Conservation (phyloP, 35 echinoderm and acorn worm species). For the Ophioderma brevispina region DNA sequence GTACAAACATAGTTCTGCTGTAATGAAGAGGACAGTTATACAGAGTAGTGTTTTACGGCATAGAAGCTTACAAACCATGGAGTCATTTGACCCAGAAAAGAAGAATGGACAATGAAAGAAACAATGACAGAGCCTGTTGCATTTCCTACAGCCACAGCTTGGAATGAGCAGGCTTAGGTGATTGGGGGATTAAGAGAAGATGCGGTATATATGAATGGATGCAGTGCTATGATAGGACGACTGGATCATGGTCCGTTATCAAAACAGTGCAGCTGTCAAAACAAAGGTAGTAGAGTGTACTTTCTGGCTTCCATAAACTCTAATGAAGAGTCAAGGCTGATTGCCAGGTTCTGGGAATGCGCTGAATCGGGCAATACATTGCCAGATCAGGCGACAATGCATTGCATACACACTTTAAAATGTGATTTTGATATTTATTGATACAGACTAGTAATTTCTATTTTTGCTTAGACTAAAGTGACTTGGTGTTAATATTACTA, state of each 20-base stretch:
- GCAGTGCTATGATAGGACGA: slow-evolving; percentile 59
- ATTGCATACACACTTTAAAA: too few species aligned
- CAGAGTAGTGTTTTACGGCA: slow-evolving; percentile 57
- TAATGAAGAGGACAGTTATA: slow-evolving; percentile 46
- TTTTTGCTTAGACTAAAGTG: too few species aligned
- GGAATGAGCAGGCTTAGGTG: slow-evolving; percentile 67
- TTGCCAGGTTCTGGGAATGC: too few species aligned
- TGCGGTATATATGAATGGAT: slow-evolving; percentile 36
- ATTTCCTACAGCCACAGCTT: slow-evolving; percentile 56
- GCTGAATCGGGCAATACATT: too few species aligned
- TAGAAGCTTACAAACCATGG: slow-evolving; percentile 15
- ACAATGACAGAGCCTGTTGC: slow-evolving; percentile 78
- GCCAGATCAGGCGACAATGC: too few species aligned
- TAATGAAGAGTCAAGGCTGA: too few species aligned
- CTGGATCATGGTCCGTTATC: slow-evolving; percentile 57
- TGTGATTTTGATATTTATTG: too few species aligned
- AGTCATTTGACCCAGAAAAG: slow-evolving; percentile 27
- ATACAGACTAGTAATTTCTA: too few species aligned
- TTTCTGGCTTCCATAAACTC: too few species aligned
- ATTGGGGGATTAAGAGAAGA: slow-evolving; percentile 70
- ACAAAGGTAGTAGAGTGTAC: slow-evolving; percentile 81
- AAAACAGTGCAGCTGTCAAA: slow-evolving; percentile 53
- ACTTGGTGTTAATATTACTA: too few species aligned
- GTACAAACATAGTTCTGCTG: slow-evolving; percentile 70
- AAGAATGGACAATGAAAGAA: slow-evolving; percentile 58